These are phyloP conservation scores for Lepidonotus clava DNA, from an alignment of 2,888 invertebrate genomes.

Conservation along the genomic window DNA sequence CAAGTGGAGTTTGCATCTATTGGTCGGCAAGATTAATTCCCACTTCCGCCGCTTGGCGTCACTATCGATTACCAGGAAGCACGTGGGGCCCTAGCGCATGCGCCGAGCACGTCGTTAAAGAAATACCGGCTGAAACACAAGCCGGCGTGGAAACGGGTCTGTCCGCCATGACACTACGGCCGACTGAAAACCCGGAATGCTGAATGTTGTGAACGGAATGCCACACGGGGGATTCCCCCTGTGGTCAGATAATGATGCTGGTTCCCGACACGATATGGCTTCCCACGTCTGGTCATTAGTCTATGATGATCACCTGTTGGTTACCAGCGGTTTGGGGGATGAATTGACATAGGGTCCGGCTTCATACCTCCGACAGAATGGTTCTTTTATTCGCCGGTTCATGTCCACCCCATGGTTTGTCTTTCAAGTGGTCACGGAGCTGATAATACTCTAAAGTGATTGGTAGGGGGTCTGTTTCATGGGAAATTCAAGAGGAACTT, in stretches of 20 bases:
- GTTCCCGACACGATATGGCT: neutral
- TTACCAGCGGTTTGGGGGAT: neutral
- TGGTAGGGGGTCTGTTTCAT: too few species aligned
- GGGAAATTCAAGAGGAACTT: too few species aligned
- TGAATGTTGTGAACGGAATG: conserved; percentile 6
- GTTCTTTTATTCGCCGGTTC: too few species aligned
- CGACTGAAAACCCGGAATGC: conserved; percentile 25
- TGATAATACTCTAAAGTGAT: too few species aligned
- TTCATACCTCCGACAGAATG: too few species aligned
- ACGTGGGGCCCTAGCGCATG: conserved; percentile 3
- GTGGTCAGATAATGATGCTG: neutral
- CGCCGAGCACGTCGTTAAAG: neutral
- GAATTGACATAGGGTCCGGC: neutral
- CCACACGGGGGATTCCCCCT: neutral
- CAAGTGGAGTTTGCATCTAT: too few species aligned
- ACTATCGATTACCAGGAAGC: neutral
- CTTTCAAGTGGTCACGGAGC: too few species aligned
- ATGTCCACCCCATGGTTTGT: too few species aligned
- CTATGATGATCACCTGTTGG: neutral
- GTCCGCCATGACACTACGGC: neutral
- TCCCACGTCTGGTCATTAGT: neutral
- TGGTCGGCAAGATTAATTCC: neutral
- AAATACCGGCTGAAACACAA: neutral
- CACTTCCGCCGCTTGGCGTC: neutral
- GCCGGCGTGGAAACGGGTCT: neutral